Evolutionary conservation across 2,888 invertebrate genomes (phyloP).

Genomic region (Sesia bembeciformis): DNA sequence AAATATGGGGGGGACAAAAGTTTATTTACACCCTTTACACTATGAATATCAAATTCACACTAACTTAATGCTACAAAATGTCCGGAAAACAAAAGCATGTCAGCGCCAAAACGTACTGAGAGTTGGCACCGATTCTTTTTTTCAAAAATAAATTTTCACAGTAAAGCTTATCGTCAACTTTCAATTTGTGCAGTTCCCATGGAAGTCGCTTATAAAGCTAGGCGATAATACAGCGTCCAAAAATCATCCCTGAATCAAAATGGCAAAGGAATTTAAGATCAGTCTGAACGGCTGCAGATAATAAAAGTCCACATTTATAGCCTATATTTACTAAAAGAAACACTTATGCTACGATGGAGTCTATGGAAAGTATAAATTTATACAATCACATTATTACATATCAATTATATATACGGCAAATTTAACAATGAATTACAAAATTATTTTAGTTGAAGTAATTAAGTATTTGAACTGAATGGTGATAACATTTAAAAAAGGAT

Average conservation of each 20-base stretch:
- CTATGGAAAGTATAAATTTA: no score
- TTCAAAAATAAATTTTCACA: not conserved
- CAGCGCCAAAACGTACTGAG: conserved; percentile 26
- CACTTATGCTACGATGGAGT: conserved; percentile 26
- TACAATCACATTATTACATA: no score
- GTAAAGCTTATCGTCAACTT: no score
- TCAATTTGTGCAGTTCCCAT: conserved; percentile 59
- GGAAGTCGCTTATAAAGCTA: conserved; percentile 57
- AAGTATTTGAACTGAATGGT: conserved; percentile 35
- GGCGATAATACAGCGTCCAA: conserved; percentile 30
- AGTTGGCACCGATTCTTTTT: not conserved
- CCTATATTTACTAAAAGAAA: conserved; percentile 56
- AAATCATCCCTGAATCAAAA: conserved; percentile 1
- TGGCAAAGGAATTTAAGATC: no score
- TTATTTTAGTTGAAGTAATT: not conserved
- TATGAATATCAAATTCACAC: conserved; percentile 55
- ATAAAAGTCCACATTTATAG: conserved; percentile 62
- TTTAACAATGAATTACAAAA: conserved; percentile 32
- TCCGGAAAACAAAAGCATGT: conserved; percentile 14
- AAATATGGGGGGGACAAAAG: conserved; percentile 32
- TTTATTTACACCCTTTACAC: conserved; percentile 52
- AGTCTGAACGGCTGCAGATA: conserved; percentile 4
- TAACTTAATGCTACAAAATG: conserved; percentile 29
- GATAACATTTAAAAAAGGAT: conserved; percentile 10
- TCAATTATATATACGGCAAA: conserved; percentile 21